Percentiles rank a stretch among this genome's conserved stretches.
These are phyloP conservation scores for Watsonalla binaria DNA, from an alignment of 2,888 invertebrate genomes.

Conservation along the genomic window DNA sequence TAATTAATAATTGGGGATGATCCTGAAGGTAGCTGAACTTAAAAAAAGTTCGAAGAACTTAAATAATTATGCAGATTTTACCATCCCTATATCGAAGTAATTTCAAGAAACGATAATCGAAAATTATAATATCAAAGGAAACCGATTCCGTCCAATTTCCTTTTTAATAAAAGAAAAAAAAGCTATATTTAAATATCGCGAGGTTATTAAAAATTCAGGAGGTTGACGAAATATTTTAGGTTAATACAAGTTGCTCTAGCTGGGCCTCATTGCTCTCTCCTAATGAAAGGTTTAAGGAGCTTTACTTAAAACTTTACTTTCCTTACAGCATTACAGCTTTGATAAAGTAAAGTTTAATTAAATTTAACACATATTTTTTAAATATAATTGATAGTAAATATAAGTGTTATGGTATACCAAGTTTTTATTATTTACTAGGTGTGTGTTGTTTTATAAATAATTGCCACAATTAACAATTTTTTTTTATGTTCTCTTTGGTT, in stretches of 20 bases:
- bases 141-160: not conserved
- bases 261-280: not conserved
- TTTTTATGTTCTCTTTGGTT: no score
- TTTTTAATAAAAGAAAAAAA: not conserved
- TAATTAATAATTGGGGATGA: no score
- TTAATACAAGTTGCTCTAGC: not conserved
- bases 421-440: no score
- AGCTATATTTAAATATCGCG: not conserved
- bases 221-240: not conserved
- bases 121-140: not conserved
- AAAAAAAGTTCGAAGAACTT: no score
- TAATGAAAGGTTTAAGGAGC: not conserved
- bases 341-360: not conserved
- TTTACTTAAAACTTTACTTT: not conserved
- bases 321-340: not conserved
- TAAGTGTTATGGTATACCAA: no score
- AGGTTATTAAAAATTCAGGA: no score
- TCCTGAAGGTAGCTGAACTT: no score
- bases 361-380: not conserved
- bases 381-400: not conserved
- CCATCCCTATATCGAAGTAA: no score
- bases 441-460: no score
- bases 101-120: not conserved
- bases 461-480: no score
- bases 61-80: no score